Base-by-base conservation (phyloP, 2,113 vertebrate species). In the Ia io region DNA sequence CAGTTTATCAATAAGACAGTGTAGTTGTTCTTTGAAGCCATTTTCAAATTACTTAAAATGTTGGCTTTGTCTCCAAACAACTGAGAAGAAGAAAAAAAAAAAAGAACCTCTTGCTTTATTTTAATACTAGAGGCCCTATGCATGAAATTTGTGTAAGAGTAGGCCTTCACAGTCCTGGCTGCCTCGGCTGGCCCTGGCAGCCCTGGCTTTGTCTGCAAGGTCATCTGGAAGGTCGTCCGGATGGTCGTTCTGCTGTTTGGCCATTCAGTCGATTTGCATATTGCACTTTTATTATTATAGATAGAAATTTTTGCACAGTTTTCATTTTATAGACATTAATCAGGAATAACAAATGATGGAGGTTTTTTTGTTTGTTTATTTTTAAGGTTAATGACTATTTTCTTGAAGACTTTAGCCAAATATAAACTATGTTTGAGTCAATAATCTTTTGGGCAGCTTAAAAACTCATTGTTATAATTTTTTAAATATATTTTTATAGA, bases 1-100 rank as follows among this genome's bases (percentile, higher is more conserved):
- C 97, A 97, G 97, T 98, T 98, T 98, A 98, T 98, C 98, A 98
- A 97, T 98, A 98, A 98, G 97, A 98, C 94, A 97, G 95, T 96
- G 94, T 95, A 95, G 90, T 92, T 95, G 96, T 98, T 98, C 97
- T 98, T 96, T 97, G 93, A 95, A 97, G 95, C 73, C 88, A 84
- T 97, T 98, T 98, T 98, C 91, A 51, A 97, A 96, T 94, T 96
- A 93, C 94, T 92, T 97, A 67, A 93, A 98, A 97, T 97, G 84
- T 97, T 98, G 96, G 88, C 32, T 96, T 95, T 97, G 94, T 97
- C 96, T 97, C 85, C 90, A 94, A 95, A 97, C 96, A 98, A 96
- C 37, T 25, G 40, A 83, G 10, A 53, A 40, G 77, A 37, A 73
- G 9, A 17, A 44, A 40, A 77, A 37, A 73, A 16, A 91, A 61